Conservation (phyloP, 1,140 invertebrate species). For the Sweltsa coloradensis region DNA sequence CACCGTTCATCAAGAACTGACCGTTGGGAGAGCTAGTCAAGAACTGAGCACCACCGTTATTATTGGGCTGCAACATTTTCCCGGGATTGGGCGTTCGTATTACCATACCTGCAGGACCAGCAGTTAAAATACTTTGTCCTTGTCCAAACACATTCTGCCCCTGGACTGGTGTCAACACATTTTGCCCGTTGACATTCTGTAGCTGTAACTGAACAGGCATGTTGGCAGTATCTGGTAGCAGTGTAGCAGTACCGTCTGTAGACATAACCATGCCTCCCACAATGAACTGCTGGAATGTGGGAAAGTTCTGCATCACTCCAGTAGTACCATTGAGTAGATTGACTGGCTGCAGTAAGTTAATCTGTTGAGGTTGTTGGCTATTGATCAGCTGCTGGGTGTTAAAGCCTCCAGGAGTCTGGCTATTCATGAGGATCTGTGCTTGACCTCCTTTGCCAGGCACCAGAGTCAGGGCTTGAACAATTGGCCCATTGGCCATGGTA, state of each 20-base stretch:
- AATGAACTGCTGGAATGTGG: constrained; percentile 68
- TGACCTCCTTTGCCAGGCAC: constrained; percentile 60
- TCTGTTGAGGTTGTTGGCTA: constrained; percentile 57
- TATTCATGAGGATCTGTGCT: constrained; percentile 58
- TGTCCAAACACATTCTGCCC: constrained; percentile 28
- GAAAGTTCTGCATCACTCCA: constrained; percentile 61
- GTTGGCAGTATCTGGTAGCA: constrained; percentile 51
- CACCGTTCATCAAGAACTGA: constrained; percentile 57
- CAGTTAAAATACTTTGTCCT: constrained; percentile 50
- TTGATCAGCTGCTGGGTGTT: constrained; percentile 55
- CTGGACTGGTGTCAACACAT: constrained; percentile 59
- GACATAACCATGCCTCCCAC: constrained; percentile 62
- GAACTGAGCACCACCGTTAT: constrained; percentile 31
- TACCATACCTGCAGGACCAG: constrained; percentile 60
- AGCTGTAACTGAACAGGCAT: constrained; percentile 61
- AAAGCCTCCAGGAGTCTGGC: constrained; percentile 46
- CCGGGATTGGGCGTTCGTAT: constrained; percentile 46
- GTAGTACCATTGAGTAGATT: constrained; percentile 60
- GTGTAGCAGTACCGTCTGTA: constrained; percentile 49
- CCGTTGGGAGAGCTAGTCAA: constrained; percentile 19
- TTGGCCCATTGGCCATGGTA: constrained; percentile 2
- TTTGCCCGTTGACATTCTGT: constrained; percentile 66
- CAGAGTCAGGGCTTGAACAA: constrained; percentile 57
- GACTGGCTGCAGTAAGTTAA: constrained; percentile 67
- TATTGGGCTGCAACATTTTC: constrained; percentile 47